phyloP scores from a whole-genome alignment of 1,140 invertebrate genomes.

The Achroia grisella region DNA sequence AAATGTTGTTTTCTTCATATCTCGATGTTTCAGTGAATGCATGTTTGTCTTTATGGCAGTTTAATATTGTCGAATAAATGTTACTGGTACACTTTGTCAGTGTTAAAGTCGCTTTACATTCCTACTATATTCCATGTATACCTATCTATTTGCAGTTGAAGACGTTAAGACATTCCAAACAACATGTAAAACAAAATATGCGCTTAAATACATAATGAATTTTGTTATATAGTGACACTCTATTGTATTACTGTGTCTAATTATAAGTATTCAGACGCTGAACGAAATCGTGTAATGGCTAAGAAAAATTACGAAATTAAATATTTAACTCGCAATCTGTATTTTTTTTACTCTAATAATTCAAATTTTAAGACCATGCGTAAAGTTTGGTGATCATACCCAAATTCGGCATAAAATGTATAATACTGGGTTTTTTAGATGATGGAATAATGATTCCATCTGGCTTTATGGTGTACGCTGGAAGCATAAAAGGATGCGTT shows the following conservation, averaged over 20 bases:
- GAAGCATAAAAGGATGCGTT: too few species aligned
- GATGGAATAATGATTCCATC: too few species aligned
- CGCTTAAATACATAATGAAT: constrained; percentile 55
- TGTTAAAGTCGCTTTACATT: constrained; percentile 41
- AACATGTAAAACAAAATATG: constrained; percentile 42
- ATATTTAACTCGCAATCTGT: constrained; percentile 65
- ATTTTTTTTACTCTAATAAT: constrained; percentile 24
- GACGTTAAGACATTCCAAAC: constrained; percentile 53
- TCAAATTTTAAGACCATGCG: too few species aligned
- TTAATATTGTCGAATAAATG: too few species aligned
- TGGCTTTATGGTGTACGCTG: too few species aligned
- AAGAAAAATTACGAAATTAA: constrained; percentile 71
- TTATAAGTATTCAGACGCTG: constrained; percentile 66
- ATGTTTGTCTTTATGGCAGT: too few species aligned
- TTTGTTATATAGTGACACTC: constrained; percentile 40
- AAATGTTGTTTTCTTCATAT: too few species aligned
- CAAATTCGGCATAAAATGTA: too few species aligned
- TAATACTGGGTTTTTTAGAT: too few species aligned
- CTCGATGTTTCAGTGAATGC: too few species aligned
- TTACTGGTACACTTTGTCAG: constrained; percentile 6
- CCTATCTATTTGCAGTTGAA: not conserved
- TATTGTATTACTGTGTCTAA: constrained; percentile 58
- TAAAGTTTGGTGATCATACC: too few species aligned
- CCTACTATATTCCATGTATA: constrained; percentile 29
- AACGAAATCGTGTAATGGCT: constrained; percentile 68